Evolutionary conservation across 2,113 vertebrate species (phyloP).

Genomic region (Scalopus aquaticus): DNA sequence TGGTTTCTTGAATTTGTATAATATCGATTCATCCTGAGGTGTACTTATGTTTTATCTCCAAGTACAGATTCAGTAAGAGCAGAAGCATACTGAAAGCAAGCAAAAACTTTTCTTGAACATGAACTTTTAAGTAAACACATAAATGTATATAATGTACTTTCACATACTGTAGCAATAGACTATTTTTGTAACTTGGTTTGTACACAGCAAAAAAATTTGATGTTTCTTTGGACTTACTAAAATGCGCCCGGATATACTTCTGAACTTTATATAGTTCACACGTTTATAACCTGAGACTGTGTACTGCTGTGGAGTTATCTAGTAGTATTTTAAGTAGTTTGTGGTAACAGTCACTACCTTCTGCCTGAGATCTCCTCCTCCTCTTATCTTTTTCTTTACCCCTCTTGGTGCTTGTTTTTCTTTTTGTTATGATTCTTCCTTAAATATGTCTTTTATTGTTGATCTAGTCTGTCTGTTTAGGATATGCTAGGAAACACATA

Average conservation of each 20-base stretch:
- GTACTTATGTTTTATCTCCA: constrained; percentile 15
- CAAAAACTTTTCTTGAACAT: constrained; percentile 23
- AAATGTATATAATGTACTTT: not conserved
- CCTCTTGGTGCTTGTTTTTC: not conserved
- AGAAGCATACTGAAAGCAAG: not conserved
- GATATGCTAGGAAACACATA: not conserved
- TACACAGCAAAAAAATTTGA: constrained; percentile 21
- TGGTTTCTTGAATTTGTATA: constrained; percentile 21
- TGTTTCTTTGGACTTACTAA: constrained; percentile 33
- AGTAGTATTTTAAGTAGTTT: constrained; percentile 17
- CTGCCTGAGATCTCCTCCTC: not conserved
- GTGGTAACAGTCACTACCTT: not conserved
- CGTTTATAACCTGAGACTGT: not conserved
- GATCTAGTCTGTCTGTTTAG: constrained; percentile 23
- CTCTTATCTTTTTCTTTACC: not conserved
- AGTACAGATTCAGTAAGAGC: not conserved
- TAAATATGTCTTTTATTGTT: constrained; percentile 31
- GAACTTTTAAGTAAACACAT: not conserved
- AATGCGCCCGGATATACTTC: not conserved
- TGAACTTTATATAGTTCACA: not conserved
- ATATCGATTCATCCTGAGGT: constrained; percentile 39
- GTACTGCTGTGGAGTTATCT: not conserved
- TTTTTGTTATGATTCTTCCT: constrained; percentile 34
- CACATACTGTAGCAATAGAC: not conserved
- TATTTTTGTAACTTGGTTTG: constrained; percentile 7